Evolutionary conservation across 2,888 invertebrate genomes (phyloP), one percentile per base, ranked within the genome.

Genomic region (Polyommatus icarus): DNA sequence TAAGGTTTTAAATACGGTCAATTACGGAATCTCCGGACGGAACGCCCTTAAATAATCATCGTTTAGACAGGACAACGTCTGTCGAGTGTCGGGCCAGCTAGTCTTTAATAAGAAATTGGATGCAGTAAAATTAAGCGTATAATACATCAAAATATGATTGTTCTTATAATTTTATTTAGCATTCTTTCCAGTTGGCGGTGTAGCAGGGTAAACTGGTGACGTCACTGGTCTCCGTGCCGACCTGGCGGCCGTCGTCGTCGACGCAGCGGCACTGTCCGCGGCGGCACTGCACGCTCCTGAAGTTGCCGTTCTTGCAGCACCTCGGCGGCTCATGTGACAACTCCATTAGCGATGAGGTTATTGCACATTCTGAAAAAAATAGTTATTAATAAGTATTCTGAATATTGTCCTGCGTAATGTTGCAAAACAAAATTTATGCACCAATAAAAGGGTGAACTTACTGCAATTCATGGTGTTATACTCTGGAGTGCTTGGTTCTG

Each of bases 251-350:
- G 82, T 96, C 91, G 0, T 84, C 80, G 84, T 96, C 95, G 0
- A 96, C 96, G 84, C 96, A 96, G 67, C 95, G 95, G 83, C 96
- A 96, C 50, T 88, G 81, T 0, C 95, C 95, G 1, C 95, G 92
- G 8, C 95, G 93, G 84, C 96, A 96, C 84, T 96, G 96, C 76
- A 95, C 89, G 5, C 84, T 83, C 76, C 95, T 89, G 84, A 95
- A 97, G 85, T 96, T 96, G 18, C 97, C 97, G 85, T 96, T 96
- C 8, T 85, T 83, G 82, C 95, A 95, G 84, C 96, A 97, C 0
- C 90, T 86, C 0, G 96, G 96, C 75, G 90, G 86, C 80, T 94
- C 94, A 1, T 83, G 82, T 0, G 91, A 89, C 75, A 88, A 85
- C 0, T 85, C 83, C 87, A 96, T 88, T 10, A 95, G 78, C 32